A percentile compares a stretch with the other conserved stretches of the same genome.
These are phyloP conservation scores for Epinephelus coioides DNA, from an alignment of 2,797 vertebrate species.

Conservation along the genomic window DNA sequence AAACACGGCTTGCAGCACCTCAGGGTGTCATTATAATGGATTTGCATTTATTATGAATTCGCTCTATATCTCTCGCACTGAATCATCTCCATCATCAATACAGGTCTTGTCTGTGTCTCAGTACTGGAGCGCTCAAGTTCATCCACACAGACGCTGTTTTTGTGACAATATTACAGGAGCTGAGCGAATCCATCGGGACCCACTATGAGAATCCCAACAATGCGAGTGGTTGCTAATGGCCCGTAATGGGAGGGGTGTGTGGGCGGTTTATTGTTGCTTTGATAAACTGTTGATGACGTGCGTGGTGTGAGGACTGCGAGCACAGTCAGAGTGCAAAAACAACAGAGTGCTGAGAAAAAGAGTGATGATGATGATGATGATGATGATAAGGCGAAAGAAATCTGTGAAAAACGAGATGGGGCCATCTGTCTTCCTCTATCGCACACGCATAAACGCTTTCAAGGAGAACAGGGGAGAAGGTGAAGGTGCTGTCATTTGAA, in stretches of 20 bases:
- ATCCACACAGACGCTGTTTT: constrained; percentile 22
- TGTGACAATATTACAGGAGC: constrained; percentile 31
- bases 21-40: constrained; percentile 11
- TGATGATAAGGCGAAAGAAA: neutral
- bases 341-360: constrained; percentile 35
- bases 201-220: constrained; percentile 61
- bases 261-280: constrained; percentile 80
- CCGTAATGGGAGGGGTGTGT: constrained; percentile 58
- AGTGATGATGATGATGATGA: constrained; percentile 10
- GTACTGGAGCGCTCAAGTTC: constrained; percentile 15
- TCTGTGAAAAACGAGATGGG: constrained; percentile 1
- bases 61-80: neutral
- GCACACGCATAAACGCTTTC: constrained; percentile 14
- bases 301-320: constrained; percentile 61
- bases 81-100: constrained; percentile 15
- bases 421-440: constrained; percentile 37
- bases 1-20: neutral
- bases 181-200: constrained; percentile 40
- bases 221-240: constrained; percentile 63
- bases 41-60: constrained; percentile 21
- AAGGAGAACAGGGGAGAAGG: constrained; percentile 54
- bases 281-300: constrained; percentile 76
- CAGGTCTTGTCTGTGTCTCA: constrained; percentile 19
- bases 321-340: constrained; percentile 44
- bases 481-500: constrained; percentile 48